Evolutionary conservation across 1,140 invertebrate species (phyloP).

Genomic region (Pseudomyrmex cubaensis): DNA sequence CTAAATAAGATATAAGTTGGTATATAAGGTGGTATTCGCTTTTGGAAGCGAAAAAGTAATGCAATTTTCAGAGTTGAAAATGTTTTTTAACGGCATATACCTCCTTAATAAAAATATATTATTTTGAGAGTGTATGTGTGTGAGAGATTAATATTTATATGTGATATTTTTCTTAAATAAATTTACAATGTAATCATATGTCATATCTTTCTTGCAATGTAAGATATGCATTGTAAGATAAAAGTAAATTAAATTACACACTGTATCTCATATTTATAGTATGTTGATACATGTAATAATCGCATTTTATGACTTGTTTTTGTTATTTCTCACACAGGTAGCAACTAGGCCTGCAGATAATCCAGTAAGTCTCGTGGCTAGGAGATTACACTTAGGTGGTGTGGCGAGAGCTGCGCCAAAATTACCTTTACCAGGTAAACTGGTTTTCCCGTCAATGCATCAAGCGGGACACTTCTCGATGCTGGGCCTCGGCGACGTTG

Average conservation of each 20-base stretch:
- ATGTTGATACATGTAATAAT: not conserved
- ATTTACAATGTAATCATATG: not conserved
- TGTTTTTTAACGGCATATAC: no score
- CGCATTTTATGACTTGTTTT: not conserved
- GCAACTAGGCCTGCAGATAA: slow-evolving; percentile 97
- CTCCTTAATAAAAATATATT: no score
- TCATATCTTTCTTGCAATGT: not conserved
- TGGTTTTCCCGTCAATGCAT: slow-evolving; percentile 98
- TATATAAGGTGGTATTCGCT: no score
- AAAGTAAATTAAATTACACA: slow-evolving; percentile 18
- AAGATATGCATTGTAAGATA: slow-evolving; percentile 8
- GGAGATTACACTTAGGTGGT: slow-evolving; percentile 95
- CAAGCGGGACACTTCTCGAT: slow-evolving; percentile 98
- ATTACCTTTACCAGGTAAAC: slow-evolving; percentile 97
- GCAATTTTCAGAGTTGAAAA: no score
- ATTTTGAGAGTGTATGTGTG: no score
- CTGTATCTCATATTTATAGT: slow-evolving; percentile 3
- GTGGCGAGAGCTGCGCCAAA: slow-evolving; percentile 96
- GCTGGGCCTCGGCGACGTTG: slow-evolving; percentile 98
- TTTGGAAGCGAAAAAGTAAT: no score
- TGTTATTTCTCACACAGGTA: slow-evolving; percentile 84
- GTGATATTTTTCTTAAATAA: not conserved
- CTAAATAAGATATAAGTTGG: not conserved
- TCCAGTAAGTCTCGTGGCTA: slow-evolving; percentile 96
- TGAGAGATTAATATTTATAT: not conserved